These are phyloP conservation scores for Yponomeuta evonymella DNA, from an alignment of 2,888 invertebrate genomes.

Conservation along the genomic window DNA sequence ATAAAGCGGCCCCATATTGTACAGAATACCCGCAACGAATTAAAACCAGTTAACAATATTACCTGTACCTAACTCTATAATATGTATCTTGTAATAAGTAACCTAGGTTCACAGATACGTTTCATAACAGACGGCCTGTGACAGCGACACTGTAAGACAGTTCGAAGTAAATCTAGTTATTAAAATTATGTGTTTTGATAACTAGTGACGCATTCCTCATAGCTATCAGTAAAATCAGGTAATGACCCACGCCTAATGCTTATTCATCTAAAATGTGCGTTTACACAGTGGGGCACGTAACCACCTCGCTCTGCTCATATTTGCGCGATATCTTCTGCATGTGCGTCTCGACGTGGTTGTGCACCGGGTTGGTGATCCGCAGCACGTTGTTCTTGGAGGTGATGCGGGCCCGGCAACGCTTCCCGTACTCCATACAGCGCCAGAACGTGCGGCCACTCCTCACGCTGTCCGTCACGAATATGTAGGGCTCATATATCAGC, in stretches of 20 bases:
- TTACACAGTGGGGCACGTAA: conserved; percentile 62
- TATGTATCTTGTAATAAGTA: too few relatives aligned
- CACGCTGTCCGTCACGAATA: conserved; percentile 70
- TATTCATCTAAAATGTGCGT: background rate
- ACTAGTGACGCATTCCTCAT: too few relatives aligned
- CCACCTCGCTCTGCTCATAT: conserved; percentile 65
- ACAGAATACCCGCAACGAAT: too few relatives aligned
- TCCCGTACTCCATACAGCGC: conserved; percentile 71
- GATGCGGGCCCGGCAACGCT: conserved; percentile 66
- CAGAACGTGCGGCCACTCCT: conserved; percentile 69
- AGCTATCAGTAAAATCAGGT: background rate
- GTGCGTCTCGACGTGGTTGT: conserved; percentile 62
- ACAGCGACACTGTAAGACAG: too few relatives aligned
- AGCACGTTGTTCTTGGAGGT: conserved; percentile 67
- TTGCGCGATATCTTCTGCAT: conserved; percentile 61
- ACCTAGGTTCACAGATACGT: too few relatives aligned
- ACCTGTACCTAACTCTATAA: too few relatives aligned
- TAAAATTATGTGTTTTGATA: background rate
- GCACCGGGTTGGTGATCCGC: conserved; percentile 64
- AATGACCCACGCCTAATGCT: background rate
- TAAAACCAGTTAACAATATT: too few relatives aligned
- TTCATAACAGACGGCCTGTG: too few relatives aligned
- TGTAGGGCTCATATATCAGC: conserved; percentile 66
- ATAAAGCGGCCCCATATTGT: too few relatives aligned
- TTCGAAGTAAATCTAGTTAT: too few relatives aligned